Percentiles rank a stretch among this genome's conserved stretches.
Evolutionary conservation across 2,888 invertebrate genomes (phyloP).

Genomic region (Nysson spinosus): DNA sequence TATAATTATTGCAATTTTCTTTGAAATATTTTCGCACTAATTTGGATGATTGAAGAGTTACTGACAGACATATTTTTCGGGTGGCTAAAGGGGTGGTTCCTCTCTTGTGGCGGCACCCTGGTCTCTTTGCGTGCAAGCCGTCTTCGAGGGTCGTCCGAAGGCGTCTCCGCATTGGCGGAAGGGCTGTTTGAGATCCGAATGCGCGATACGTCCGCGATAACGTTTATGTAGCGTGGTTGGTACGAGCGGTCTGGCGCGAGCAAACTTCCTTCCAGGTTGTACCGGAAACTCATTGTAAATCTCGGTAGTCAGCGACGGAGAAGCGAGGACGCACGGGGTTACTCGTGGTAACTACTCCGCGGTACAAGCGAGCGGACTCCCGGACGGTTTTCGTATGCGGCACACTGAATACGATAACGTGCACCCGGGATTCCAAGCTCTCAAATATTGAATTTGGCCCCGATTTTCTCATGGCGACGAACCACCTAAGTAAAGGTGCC

Average conservation of each 20-base stretch:
- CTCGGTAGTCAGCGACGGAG: conserved; percentile 64
- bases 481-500: conserved; percentile 33
- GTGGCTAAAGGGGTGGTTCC: too few relatives aligned
- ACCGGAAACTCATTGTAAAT: conserved; percentile 77
- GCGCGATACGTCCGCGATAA: conserved; percentile 63
- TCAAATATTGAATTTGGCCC: conserved; percentile 69
- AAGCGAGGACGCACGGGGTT: conserved; percentile 36
- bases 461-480: conserved; percentile 56
- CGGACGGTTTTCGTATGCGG: conserved; percentile 51
- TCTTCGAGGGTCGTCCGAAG: too few relatives aligned
- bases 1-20: too few relatives aligned
- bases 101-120: too few relatives aligned
- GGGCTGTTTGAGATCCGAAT: conserved; percentile 63
- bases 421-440: conserved; percentile 51
- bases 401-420: conserved; percentile 50
- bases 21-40: too few relatives aligned
- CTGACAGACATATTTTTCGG: too few relatives aligned
- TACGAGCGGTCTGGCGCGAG: conserved; percentile 64
- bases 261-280: conserved; percentile 74
- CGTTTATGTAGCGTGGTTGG: conserved; percentile 60
- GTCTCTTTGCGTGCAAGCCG: too few relatives aligned
- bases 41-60: too few relatives aligned
- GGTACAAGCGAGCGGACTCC: conserved; percentile 31
- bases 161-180: conserved; percentile 62
- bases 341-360: too few relatives aligned